Evolutionary conservation across 1,140 invertebrate species (phyloP).

Genomic region (Zaprionus camerounensis): DNA sequence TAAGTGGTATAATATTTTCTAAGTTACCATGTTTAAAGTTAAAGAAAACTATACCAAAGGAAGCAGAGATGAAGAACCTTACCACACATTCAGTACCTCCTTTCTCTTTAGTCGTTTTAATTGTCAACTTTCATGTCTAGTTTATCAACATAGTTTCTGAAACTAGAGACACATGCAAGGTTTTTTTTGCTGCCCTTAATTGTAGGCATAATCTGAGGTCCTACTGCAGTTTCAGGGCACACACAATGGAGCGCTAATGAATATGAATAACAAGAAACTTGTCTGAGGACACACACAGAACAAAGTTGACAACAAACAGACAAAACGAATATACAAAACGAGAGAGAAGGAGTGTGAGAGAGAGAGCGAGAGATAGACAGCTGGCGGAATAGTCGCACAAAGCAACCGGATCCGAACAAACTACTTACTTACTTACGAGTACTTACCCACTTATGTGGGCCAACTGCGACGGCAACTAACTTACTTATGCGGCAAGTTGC

Average conservation of each 20-base stretch:
- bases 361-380: conserved; percentile 5
- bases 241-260: conserved; percentile 75
- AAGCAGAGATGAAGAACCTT: no score
- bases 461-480: conserved; percentile 46
- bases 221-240: conserved; percentile 58
- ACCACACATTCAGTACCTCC: neutral
- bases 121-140: neutral
- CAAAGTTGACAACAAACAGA: conserved; percentile 52
- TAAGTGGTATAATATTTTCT: no score
- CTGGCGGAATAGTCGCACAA: conserved; percentile 10
- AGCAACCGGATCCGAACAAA: conserved; percentile 34
- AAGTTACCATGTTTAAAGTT: no score
- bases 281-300: conserved; percentile 44
- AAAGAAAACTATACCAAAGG: no score
- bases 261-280: conserved; percentile 71
- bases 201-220: conserved; percentile 49
- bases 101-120: neutral
- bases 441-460: conserved; percentile 71
- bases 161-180: neutral
- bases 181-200: conserved; percentile 41
- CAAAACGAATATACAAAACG: neutral
- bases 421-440: conserved; percentile 60
- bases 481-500: conserved; percentile 74
- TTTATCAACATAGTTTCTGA: neutral
- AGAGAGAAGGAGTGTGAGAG: neutral